Evolutionary conservation across 2,797 vertebrate genomes (phyloP), one percentile per base, ranked within the genome.

Genomic region (Synaphobranchus kaupii): DNA sequence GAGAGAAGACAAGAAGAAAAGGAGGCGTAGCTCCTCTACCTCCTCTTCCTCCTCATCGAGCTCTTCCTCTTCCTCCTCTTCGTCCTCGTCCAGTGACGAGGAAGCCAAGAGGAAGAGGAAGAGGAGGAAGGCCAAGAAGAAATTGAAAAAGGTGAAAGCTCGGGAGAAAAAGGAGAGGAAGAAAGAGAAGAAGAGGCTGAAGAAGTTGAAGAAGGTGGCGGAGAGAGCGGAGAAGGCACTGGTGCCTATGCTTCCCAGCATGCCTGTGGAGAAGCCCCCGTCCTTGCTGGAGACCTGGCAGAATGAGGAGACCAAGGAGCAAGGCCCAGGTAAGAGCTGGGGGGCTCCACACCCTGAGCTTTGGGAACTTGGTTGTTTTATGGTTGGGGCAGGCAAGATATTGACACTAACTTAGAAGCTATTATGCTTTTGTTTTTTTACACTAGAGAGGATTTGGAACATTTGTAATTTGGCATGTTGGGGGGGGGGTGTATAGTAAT

Each of bases 211-310:
- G 92, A 95, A 95, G 83, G 93, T 94, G 83, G 95, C 95, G 63
- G 91, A 68, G 66, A 84, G 90, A 17, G 95, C 94, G 22, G 63
- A 85, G 6, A 93, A 89, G 66, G 93, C 68, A 17, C n/a, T 22
- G 20, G 71, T 71, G 1, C 12, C 85, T 81, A 28, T 68, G 5
- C 84, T 87, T 85, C 1, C 89, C 25, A 25, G 52, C 44, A 47
- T 87, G 1, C 47, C 90, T 0, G 86, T 84, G 0, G 92, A 92
- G 56, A 93, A 88, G 0, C 87, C 92, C 52, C 93, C 96, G 0
- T 95, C 97, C 1, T 97, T 91, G 0, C 92, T 98, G 91, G 97
- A 97, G 89, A 96, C 96, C 92, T 98, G 97, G 97, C 97, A 98
- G 93, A 95, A 93, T 85, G 96, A 98, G 0, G 92, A 97, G 0